Conservation (phyloP, 1,140 invertebrate species). For the Listronotus bonariensis region DNA sequence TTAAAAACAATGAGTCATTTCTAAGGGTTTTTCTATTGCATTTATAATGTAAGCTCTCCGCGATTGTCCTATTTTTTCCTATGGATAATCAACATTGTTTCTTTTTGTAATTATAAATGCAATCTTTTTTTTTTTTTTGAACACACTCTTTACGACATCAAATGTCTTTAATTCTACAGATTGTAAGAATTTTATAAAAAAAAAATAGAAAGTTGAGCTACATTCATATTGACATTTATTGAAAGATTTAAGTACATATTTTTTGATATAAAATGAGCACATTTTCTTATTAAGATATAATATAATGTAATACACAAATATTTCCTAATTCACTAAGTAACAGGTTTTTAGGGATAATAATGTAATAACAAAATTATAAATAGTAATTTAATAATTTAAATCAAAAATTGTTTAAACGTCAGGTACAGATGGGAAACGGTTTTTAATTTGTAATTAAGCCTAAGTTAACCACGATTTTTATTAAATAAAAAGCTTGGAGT, state of each 20-base stretch:
- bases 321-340: slow-evolving; percentile 33
- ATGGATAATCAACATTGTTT: neutral
- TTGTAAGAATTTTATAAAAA: slow-evolving; percentile 45
- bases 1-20: slow-evolving; percentile 30
- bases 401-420: slow-evolving; percentile 37
- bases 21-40: slow-evolving; percentile 38
- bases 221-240: slow-evolving; percentile 54
- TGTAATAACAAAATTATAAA: slow-evolving; percentile 12
- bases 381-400: neutral
- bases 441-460: slow-evolving; percentile 5
- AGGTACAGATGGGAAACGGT: slow-evolving; percentile 51
- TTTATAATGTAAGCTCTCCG: slow-evolving; percentile 40
- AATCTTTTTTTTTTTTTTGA: slow-evolving; percentile 39
- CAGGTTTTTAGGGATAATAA: slow-evolving; percentile 23
- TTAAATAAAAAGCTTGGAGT: slow-evolving; percentile 5
- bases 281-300: slow-evolving; percentile 46
- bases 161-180: slow-evolving; percentile 42
- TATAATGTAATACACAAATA: slow-evolving; percentile 40
- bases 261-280: slow-evolving; percentile 55
- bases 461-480: neutral
- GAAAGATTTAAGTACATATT: slow-evolving; percentile 46
- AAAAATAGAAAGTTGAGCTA: slow-evolving; percentile 54
- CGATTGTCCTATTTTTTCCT: slow-evolving; percentile 29
- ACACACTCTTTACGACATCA: slow-evolving; percentile 47
- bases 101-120: slow-evolving; percentile 38